These are phyloP conservation scores for Passerina amoena DNA, from an alignment of 2,113 vertebrate species.

Conservation along the genomic window DNA sequence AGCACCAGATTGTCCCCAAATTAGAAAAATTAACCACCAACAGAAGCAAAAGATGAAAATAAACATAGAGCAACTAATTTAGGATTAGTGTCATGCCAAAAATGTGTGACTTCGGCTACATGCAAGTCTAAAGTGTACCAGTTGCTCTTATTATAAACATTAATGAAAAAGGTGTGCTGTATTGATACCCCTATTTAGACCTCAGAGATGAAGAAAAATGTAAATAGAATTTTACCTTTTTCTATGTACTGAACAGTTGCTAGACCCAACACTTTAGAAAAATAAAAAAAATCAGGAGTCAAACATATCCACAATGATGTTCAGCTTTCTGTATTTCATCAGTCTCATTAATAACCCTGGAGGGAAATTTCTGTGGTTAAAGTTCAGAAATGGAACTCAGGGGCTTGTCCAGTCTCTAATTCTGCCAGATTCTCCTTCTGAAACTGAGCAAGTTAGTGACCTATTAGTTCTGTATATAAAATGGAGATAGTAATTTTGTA, in stretches of 20 bases:
- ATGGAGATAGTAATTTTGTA: not conserved
- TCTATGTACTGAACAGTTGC: not conserved
- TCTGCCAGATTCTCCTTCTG: not conserved
- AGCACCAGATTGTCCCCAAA: not conserved
- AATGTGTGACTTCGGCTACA: not conserved
- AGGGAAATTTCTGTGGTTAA: not conserved
- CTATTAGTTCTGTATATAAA: not conserved
- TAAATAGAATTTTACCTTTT: not conserved
- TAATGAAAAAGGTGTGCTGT: not conserved
- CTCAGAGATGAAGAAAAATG: not conserved
- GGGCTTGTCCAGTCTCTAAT: not conserved
- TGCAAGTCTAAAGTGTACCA: not conserved
- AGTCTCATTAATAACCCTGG: not conserved
- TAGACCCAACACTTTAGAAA: not conserved
- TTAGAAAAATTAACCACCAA: constrained; percentile 32
- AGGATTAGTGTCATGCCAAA: not conserved
- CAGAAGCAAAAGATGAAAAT: not conserved
- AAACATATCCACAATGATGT: not conserved
- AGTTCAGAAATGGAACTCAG: not conserved
- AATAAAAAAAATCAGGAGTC: not conserved
- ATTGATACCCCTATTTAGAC: not conserved
- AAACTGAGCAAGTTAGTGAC: not conserved
- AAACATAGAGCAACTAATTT: constrained; percentile 24
- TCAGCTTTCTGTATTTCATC: not conserved
- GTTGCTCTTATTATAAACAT: not conserved